Evolutionary conservation across 2,888 invertebrate genomes (phyloP).

Genomic region (Nemapogon koenigi): DNA sequence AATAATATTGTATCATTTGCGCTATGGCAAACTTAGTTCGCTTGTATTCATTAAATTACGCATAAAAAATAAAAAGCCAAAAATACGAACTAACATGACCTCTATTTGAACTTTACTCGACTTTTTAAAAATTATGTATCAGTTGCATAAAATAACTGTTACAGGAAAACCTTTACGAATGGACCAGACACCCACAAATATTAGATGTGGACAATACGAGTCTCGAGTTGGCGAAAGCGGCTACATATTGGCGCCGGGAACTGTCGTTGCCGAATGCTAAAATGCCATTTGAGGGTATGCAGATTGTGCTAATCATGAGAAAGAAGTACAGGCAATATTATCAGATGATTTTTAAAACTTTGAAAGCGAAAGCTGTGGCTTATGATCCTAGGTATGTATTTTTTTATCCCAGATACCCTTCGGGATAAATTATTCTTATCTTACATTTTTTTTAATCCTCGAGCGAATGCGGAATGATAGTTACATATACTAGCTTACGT

Average conservation of each 20-base stretch:
- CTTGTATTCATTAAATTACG: no score
- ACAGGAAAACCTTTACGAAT: slow-evolving; percentile 53
- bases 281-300: slow-evolving; percentile 52
- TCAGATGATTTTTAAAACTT: slow-evolving; percentile 53
- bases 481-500: no score
- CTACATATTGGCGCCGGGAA: slow-evolving; percentile 47
- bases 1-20: no score
- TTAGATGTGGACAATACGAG: slow-evolving; percentile 50
- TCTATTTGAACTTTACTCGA: no score
- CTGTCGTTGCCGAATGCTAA: slow-evolving; percentile 33
- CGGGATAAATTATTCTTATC: no score
- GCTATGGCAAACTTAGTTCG: no score
- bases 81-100: no score
- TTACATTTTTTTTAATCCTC: no score
- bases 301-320: slow-evolving; percentile 55
- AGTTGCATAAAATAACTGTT: slow-evolving; percentile 2
- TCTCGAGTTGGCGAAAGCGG: slow-evolving; percentile 51
- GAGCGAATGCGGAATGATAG: no score
- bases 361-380: slow-evolving; percentile 52
- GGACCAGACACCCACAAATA: slow-evolving; percentile 54
- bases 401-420: no score
- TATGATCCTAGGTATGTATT: slow-evolving; percentile 49
- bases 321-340: slow-evolving; percentile 56
- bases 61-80: no score
- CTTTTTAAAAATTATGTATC: no score